phyloP scores from a whole-genome alignment of 2,888 invertebrate species.

The Lycocerus yunnanus region DNA sequence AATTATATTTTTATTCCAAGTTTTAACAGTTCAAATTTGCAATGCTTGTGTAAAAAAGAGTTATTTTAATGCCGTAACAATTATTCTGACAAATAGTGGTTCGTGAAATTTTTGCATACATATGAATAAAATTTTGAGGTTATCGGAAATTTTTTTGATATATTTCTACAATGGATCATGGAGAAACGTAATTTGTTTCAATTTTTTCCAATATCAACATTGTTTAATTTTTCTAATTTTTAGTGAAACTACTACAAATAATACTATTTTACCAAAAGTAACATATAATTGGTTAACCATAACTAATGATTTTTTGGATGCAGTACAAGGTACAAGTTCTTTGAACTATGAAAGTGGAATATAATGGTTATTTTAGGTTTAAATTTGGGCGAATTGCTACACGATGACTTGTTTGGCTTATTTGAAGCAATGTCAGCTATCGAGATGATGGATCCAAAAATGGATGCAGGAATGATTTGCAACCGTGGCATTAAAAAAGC shows the following conservation, averaged over 20 bases:
- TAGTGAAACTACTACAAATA: conserved; percentile 14
- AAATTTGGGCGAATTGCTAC: conserved; percentile 86
- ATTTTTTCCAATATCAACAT: not conserved
- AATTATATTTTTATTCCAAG: not conserved
- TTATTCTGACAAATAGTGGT: not conserved
- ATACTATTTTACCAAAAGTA: conserved; percentile 12
- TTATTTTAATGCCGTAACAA: not conserved
- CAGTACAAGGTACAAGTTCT: conserved; percentile 60
- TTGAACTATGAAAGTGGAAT: not conserved
- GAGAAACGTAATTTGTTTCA: conserved; percentile 18
- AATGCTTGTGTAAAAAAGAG: not conserved
- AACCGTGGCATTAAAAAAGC: conserved; percentile 85
- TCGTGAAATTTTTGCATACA: not conserved
- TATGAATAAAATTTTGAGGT: not conserved
- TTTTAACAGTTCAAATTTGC: not conserved
- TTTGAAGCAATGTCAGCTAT: conserved; percentile 99
- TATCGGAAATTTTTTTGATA: not conserved
- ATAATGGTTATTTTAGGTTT: conserved; percentile 62
- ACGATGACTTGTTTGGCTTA: conserved; percentile 88
- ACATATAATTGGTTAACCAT: conserved; percentile 66
- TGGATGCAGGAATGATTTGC: conserved; percentile 99
- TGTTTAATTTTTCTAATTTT: not conserved
- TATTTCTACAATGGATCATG: conserved; percentile 11
- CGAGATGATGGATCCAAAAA: conserved; percentile 99
- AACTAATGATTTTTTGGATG: conserved; percentile 63